These are phyloP conservation scores for Cynopterus brachyotis DNA, from an alignment of 2,113 vertebrate genomes.

Conservation along the genomic window DNA sequence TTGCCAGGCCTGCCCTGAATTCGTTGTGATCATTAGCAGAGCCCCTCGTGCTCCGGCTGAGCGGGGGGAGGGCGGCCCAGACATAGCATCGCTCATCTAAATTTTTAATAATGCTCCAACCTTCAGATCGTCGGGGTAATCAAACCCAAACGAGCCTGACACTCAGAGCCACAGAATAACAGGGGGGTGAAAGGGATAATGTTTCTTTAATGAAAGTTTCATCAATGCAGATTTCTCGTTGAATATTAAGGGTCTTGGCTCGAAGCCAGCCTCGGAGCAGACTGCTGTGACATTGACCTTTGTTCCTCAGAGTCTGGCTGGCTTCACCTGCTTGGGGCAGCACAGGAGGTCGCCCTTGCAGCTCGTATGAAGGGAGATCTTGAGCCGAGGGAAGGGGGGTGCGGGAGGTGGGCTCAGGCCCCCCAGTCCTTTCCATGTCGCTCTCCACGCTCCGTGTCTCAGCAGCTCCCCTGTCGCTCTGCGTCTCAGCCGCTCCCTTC, in stretches of 20 bases:
- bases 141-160: slow-evolving; percentile 68
- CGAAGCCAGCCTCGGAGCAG: slow-evolving; percentile 31
- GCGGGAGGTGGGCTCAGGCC: accelerated
- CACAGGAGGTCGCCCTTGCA: neutral
- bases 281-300: slow-evolving; percentile 56
- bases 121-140: slow-evolving; percentile 63
- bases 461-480: neutral
- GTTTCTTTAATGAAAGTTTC: slow-evolving; percentile 79
- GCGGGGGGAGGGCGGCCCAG: slow-evolving; percentile 10
- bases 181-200: slow-evolving; percentile 45
- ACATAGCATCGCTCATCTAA: slow-evolving; percentile 61
- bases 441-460: neutral
- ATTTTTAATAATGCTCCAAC: slow-evolving; percentile 70
- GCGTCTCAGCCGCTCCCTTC: neutral
- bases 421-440: neutral
- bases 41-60: neutral
- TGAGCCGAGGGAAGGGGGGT: neutral
- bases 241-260: slow-evolving; percentile 50
- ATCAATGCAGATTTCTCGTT: slow-evolving; percentile 61
- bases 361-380: neutral
- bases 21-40: slow-evolving; percentile 46
- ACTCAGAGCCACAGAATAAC: slow-evolving; percentile 63
- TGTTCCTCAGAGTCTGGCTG: neutral
- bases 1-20: slow-evolving; percentile 22
- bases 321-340: neutral